Conservation (phyloP, 2,113 vertebrate species). For the Fulmarus glacialis region DNA sequence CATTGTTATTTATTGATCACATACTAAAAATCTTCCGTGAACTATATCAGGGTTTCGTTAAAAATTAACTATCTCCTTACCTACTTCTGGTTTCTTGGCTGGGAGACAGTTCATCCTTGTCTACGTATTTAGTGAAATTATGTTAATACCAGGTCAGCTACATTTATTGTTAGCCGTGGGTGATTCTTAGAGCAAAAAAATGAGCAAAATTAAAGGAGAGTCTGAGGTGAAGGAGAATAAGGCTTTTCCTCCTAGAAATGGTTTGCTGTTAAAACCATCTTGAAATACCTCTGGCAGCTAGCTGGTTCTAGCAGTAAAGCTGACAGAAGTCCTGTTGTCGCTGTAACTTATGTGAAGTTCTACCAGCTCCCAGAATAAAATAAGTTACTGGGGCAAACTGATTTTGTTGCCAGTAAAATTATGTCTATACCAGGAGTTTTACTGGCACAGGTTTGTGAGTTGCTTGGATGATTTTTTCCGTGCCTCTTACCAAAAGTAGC, state of each 20-base stretch:
- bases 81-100: not conserved
- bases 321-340: not conserved
- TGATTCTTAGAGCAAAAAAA: not conserved
- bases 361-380: not conserved
- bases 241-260: not conserved
- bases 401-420: slow-evolving; percentile 4
- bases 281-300: not conserved
- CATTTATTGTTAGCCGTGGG: not conserved
- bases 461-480: not conserved
- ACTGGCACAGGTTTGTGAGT: not conserved
- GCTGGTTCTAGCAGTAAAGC: not conserved
- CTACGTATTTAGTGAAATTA: not conserved
- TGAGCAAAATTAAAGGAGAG: not conserved
- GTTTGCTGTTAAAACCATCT: not conserved
- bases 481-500: not conserved
- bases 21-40: not conserved
- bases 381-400: not conserved
- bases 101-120: not conserved
- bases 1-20: not conserved
- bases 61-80: not conserved
- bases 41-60: not conserved
- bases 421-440: not conserved
- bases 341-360: not conserved
- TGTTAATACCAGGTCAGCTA: not conserved
- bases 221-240: not conserved